Conservation (phyloP, 2,113 vertebrate species). For the Acrocephalus arundinaceus region DNA sequence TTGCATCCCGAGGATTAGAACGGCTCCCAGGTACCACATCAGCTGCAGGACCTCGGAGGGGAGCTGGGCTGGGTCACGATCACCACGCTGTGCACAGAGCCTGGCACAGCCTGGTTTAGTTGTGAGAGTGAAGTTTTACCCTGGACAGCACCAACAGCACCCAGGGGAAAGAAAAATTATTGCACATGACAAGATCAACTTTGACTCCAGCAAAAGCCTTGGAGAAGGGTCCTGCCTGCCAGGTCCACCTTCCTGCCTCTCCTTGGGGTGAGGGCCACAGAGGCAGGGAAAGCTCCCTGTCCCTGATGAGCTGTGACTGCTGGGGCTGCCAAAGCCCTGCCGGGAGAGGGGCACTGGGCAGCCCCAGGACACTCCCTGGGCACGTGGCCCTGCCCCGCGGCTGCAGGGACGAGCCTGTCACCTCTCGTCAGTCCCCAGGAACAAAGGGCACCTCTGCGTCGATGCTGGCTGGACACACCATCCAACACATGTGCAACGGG, state of each 20-base stretch:
- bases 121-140: background rate
- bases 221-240: background rate
- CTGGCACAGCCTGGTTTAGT: accelerated
- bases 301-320: accelerated
- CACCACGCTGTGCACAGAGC: accelerated
- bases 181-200: background rate
- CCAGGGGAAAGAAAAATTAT: accelerated
- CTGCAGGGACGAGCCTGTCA: background rate
- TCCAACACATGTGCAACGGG: accelerated
- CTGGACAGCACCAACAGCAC: background rate
- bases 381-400: background rate
- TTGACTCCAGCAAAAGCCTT: background rate
- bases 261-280: background rate
- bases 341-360: background rate
- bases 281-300: accelerated
- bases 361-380: background rate
- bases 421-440: accelerated
- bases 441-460: background rate
- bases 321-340: background rate
- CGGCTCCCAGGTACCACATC: background rate
- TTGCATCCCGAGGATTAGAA: background rate
- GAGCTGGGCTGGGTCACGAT: accelerated
- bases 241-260: background rate
- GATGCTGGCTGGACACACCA: accelerated
- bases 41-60: background rate